Conservation (phyloP, 2,888 invertebrate genomes). For the Empis stercorea region DNA sequence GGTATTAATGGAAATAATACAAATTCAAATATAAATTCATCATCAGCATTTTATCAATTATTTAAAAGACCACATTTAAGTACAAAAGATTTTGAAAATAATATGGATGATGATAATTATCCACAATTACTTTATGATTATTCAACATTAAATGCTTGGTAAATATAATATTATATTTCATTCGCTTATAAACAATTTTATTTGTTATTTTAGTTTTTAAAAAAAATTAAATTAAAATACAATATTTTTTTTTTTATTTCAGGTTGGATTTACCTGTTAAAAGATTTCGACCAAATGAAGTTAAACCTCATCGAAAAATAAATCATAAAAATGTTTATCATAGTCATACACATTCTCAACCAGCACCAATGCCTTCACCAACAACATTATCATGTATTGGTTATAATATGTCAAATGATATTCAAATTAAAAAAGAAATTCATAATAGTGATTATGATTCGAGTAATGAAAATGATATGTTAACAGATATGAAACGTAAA, state of each 20-base stretch:
- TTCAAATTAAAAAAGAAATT: constrained; percentile 13
- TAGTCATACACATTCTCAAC: constrained; percentile 41
- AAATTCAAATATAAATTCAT: constrained; percentile 13
- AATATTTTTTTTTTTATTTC: too few relatives aligned
- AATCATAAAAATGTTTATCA: constrained; percentile 45
- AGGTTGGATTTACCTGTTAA: constrained; percentile 88
- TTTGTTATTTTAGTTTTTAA: background rate
- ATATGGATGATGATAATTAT: constrained; percentile 67
- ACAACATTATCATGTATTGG: constrained; percentile 20
- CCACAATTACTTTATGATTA: constrained; percentile 81
- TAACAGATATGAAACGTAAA: constrained; percentile 11
- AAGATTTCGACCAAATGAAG: constrained; percentile 56
- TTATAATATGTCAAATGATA: constrained; percentile 15
- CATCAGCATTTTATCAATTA: constrained; percentile 28
- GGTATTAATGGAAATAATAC: background rate
- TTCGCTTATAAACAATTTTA: constrained; percentile 22
- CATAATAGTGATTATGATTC: constrained; percentile 21
- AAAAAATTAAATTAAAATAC: background rate
- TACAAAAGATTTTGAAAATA: constrained; percentile 64
- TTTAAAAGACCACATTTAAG: constrained; percentile 67
- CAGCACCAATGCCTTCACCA: constrained; percentile 35
- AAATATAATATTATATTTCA: too few relatives aligned
- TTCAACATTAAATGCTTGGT: constrained; percentile 73
- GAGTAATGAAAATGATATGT: constrained; percentile 16
- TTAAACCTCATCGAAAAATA: constrained; percentile 33